phyloP scores from a whole-genome alignment of 2,888 invertebrate species.

The Netelia inedita region DNA sequence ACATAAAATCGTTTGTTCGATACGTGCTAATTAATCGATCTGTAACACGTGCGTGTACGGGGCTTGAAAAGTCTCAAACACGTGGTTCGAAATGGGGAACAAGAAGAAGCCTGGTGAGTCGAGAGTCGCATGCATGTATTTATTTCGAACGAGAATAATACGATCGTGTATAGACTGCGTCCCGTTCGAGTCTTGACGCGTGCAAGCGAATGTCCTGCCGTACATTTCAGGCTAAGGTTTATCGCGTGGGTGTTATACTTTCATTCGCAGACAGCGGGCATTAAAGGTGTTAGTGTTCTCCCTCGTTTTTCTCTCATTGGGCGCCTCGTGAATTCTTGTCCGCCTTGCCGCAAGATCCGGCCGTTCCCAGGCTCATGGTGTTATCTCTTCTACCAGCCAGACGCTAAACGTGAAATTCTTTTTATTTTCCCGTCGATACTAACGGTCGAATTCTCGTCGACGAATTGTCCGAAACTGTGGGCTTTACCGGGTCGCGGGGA shows the following conservation, averaged over 20 bases:
- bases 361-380: background rate
- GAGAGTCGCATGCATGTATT: background rate
- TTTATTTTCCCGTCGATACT: background rate
- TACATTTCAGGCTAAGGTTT: constrained; percentile 21
- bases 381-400: background rate
- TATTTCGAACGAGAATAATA: background rate
- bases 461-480: constrained; percentile 34
- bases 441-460: constrained; percentile 24
- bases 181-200: constrained; percentile 1
- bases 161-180: background rate
- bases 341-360: background rate
- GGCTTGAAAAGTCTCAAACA: constrained; percentile 4
- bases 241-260: constrained; percentile 57
- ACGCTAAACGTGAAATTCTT: background rate
- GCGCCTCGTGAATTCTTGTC: constrained; percentile 4
- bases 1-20: background rate
- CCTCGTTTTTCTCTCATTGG: constrained; percentile 11
- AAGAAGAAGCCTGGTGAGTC: constrained; percentile 75
- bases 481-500: background rate
- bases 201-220: constrained; percentile 18
- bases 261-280: constrained; percentile 56
- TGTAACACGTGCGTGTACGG: background rate
- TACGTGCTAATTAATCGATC: constrained; percentile 1
- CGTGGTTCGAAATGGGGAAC: constrained; percentile 70
- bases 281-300: background rate